Base-by-base conservation (phyloP, 37 sponge, comb jelly and placozoan species). In the Axinella damicornis region DNA sequence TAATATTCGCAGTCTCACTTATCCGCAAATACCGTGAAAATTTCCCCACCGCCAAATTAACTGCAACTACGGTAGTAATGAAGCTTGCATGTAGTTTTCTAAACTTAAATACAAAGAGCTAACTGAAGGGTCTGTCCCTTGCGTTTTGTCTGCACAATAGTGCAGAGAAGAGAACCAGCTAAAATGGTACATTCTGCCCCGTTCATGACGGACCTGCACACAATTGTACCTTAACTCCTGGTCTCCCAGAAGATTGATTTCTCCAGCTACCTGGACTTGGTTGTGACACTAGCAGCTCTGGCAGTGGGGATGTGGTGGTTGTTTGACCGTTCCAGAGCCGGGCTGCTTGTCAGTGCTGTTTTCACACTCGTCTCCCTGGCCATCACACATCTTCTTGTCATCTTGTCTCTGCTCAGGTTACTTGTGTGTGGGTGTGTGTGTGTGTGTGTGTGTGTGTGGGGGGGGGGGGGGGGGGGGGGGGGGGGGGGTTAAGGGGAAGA, bases 221-320 rank as follows among this genome's bases (percentile, higher is more conserved):
- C 9, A 9, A 9, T 1, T 58, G 62, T 35, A 56, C 60, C 78
- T 83, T 83, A 34, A 83, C 67, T 5, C 57, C 20, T 57, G 32
- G 31, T 35, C 28, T 28, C 53, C 5, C 73, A 96, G 95, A 98
- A 94, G 68, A 88, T 98, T 18, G 79, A 82, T 53, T 98, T 94
- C 77, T 85, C 86, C 2, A 88, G 89, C 52, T 89, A 84, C 28
- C 20, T 88, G 33, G 97, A 98, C 71, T 72, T 98, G 14, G 70
- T 85, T 5, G 73, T 92, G 9, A 90, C 97, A 12, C 82, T 98
- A 59, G 80, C 90, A 32, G 95, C 88, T 0, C 81, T 98, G 62
- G 95, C 97, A 20, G 78, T 94, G 5, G 95, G 95, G 1, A 77
- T 98, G 91, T 98, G 99, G 99, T 98, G 93, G 93, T 62, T 98